Conservation (phyloP, 1,140 invertebrate genomes). For the Caerostris extrusa region DNA sequence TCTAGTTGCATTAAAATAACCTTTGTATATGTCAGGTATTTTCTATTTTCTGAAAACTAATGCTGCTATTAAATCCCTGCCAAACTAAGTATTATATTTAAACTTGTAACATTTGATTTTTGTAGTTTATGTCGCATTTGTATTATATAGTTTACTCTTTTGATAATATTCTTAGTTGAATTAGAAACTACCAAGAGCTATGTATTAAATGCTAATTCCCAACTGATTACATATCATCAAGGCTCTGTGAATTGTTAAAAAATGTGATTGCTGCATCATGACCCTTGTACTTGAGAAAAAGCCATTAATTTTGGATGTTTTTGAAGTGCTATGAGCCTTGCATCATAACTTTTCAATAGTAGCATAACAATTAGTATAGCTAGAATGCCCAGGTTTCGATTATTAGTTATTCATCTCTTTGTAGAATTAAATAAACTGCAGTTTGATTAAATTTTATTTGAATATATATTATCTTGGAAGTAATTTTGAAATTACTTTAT, state of each 20-base stretch:
- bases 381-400: background rate
- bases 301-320: background rate
- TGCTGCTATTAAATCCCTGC: background rate
- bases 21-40: background rate
- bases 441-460: background rate
- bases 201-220: background rate
- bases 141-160: background rate
- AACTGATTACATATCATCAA: slow-evolving; percentile 3
- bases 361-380: background rate
- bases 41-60: background rate
- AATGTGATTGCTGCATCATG: background rate
- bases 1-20: background rate
- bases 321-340: background rate
- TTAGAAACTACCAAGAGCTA: background rate
- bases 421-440: background rate
- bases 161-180: background rate
- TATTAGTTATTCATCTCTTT: background rate
- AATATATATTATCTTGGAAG: background rate
- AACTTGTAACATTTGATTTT: background rate
- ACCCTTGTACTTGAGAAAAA: background rate
- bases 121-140: background rate
- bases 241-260: background rate
- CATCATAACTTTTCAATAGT: background rate
- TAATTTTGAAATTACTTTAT: background rate
- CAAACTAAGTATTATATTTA: background rate